Evolutionary conservation across 1,140 invertebrate species (phyloP).

Genomic region (Zophobas morio): DNA sequence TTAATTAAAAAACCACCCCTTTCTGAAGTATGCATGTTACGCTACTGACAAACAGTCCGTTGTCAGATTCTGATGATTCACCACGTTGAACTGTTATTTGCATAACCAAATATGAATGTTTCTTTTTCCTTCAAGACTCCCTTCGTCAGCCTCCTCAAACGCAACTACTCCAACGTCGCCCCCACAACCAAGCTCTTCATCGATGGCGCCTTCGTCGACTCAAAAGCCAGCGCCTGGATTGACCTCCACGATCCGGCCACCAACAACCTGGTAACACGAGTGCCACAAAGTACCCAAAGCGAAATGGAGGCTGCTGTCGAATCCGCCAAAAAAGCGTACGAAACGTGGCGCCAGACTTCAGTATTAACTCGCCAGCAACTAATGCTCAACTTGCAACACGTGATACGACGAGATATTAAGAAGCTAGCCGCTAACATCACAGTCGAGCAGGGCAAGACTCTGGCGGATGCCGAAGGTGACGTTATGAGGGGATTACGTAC

Average conservation of each 20-base stretch:
- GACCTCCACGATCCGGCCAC: slow-evolving; percentile 96
- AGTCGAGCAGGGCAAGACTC: slow-evolving; percentile 97
- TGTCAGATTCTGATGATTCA: too few relatives aligned
- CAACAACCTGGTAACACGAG: slow-evolving; percentile 86
- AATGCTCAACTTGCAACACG: slow-evolving; percentile 89
- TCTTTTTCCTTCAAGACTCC: not conserved
- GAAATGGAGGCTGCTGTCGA: slow-evolving; percentile 95
- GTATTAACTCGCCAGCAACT: slow-evolving; percentile 94
- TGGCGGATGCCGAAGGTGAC: slow-evolving; percentile 98
- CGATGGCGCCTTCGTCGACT: slow-evolving; percentile 95
- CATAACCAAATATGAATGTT: too few relatives aligned
- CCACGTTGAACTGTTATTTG: too few relatives aligned
- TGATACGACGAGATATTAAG: slow-evolving; percentile 81
- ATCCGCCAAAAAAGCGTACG: slow-evolving; percentile 87
- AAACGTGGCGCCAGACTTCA: slow-evolving; percentile 92
- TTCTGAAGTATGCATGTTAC: too few relatives aligned
- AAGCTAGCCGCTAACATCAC: slow-evolving; percentile 94
- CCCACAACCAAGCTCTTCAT: slow-evolving; percentile 94
- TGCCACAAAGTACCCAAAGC: slow-evolving; percentile 90
- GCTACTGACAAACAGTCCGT: too few relatives aligned
- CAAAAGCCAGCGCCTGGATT: slow-evolving; percentile 92
- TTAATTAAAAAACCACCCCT: too few relatives aligned
- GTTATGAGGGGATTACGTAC: slow-evolving; percentile 96
- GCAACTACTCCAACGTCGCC: slow-evolving; percentile 65
- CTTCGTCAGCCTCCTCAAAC: slow-evolving; percentile 40